Evolutionary conservation across 2,888 invertebrate genomes (phyloP), one percentile per base, ranked within the genome.

Genomic region (Thereva nobilitata): DNA sequence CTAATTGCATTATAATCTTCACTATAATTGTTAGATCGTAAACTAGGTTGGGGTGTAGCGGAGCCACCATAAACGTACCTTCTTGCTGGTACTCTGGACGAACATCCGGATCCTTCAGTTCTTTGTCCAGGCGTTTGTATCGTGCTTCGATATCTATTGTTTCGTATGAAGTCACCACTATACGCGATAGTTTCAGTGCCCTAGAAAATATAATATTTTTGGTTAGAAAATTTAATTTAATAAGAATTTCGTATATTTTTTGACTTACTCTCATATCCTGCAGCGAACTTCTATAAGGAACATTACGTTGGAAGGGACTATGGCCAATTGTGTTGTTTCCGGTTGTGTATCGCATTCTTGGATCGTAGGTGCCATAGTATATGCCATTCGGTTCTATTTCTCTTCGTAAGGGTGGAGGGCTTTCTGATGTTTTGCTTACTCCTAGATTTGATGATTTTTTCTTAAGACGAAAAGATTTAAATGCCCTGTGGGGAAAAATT

Each of bases 21-120:
- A 68, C 45, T 65, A 52, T 50, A 69, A 72, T 63, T 71, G 68
- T 71, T 71, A 74, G 84, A 84, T 70, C 85, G 82, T 42, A 83
- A 83, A 50, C 83, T 79, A 52, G 85, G 84, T 68, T 85, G 81
- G 34, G 85, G 85, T 56, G 86, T 85, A 67, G 85, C 77, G 61
- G 85, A 84, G 44, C 86, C 85, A 12, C 84, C 83, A 75, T 85
- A 85, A 68, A 84, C 81, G 74, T 85, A 85, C 74, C 84, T 81
- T 75, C 73, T 72, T 64, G 72, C 66, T 66, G 71, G 64, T 61
- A 69, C 65, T 12, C 47, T 68, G 61, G 72, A 65, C 44, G 71
- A 67, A 59, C 67, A 52, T 68, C 64, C 64, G 64, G 55, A 50
- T 61, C 64, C 59, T 70, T 70, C 67, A 71, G 45, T 54, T 42